Evolutionary conservation across 2,113 vertebrate genomes (phyloP).

Genomic region (Paramisgurnus dabryanus): DNA sequence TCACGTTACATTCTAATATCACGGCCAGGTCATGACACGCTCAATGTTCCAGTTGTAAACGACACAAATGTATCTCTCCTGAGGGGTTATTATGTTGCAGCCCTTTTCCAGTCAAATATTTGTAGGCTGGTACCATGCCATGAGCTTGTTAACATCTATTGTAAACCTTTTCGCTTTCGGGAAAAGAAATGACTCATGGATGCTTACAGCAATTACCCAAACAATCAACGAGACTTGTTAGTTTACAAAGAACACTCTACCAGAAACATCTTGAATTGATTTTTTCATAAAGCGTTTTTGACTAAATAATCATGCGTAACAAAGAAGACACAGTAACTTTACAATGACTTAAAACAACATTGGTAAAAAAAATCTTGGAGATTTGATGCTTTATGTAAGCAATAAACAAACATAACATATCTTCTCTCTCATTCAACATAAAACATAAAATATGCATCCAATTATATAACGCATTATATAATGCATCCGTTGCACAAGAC

Average conservation of each 20-base stretch:
- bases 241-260: slow-evolving; percentile 34
- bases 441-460: slow-evolving; percentile 72
- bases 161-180: slow-evolving; percentile 32
- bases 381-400: no score
- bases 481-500: slow-evolving; percentile 51
- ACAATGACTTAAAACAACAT: slow-evolving; percentile 1
- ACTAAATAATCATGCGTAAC: slow-evolving; percentile 4
- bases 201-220: slow-evolving; percentile 43
- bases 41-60: slow-evolving; percentile 29
- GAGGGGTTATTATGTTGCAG: slow-evolving; percentile 22
- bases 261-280: slow-evolving; percentile 39
- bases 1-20: slow-evolving; percentile 26
- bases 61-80: slow-evolving; percentile 28
- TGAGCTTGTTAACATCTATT: slow-evolving; percentile 35
- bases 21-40: slow-evolving; percentile 34
- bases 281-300: slow-evolving; percentile 3
- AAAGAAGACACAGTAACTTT: background rate
- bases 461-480: slow-evolving; percentile 75
- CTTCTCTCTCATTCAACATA: slow-evolving; percentile 42
- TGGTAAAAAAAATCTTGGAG: background rate
- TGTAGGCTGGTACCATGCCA: slow-evolving; percentile 36
- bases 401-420: background rate
- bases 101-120: slow-evolving; percentile 32
- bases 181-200: slow-evolving; percentile 54
- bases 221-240: slow-evolving; percentile 43